These are phyloP conservation scores for Aporrectodea caliginosa DNA, from an alignment of 1,140 invertebrate species.

Conservation along the genomic window DNA sequence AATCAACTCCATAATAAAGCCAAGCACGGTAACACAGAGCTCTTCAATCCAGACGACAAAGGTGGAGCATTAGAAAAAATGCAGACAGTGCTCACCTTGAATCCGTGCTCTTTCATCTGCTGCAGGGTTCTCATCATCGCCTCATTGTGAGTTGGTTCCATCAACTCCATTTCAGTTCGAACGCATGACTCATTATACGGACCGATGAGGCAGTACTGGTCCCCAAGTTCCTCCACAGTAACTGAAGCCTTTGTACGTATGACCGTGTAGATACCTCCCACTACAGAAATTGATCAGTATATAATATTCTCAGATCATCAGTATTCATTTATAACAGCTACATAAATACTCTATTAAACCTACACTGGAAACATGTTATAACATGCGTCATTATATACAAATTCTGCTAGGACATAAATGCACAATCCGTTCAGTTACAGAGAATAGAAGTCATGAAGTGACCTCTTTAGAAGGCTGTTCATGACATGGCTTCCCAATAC, in stretches of 20 bases:
- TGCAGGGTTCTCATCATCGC: slow-evolving; percentile 77
- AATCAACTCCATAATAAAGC: too few relatives aligned
- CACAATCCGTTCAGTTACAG: too few relatives aligned
- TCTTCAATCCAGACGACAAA: too few relatives aligned
- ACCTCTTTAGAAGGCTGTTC: too few relatives aligned
- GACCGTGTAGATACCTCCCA: slow-evolving; percentile 98
- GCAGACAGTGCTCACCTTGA: slow-evolving; percentile 81
- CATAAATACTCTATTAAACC: slow-evolving; percentile 11
- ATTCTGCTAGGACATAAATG: too few relatives aligned
- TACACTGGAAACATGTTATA: slow-evolving; percentile 4
- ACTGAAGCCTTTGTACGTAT: slow-evolving; percentile 96
- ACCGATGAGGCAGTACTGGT: slow-evolving; percentile 89
- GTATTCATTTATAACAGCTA: background rate
- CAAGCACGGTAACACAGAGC: too few relatives aligned
- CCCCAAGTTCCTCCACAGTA: slow-evolving; percentile 96
- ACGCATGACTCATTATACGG: slow-evolving; percentile 94
- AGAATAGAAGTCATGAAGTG: too few relatives aligned
- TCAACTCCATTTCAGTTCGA: slow-evolving; percentile 90
- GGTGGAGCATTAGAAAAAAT: too few relatives aligned
- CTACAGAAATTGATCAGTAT: slow-evolving; percentile 60
- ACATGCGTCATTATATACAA: too few relatives aligned
- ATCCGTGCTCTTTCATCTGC: slow-evolving; percentile 77
- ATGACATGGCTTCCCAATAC: too few relatives aligned
- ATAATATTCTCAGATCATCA: too few relatives aligned
- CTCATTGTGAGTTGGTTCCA: slow-evolving; percentile 69